Percentiles rank a stretch among this genome's conserved stretches.
Evolutionary conservation across 1,140 invertebrate species (phyloP).

Genomic region (Triops cancriformis): DNA sequence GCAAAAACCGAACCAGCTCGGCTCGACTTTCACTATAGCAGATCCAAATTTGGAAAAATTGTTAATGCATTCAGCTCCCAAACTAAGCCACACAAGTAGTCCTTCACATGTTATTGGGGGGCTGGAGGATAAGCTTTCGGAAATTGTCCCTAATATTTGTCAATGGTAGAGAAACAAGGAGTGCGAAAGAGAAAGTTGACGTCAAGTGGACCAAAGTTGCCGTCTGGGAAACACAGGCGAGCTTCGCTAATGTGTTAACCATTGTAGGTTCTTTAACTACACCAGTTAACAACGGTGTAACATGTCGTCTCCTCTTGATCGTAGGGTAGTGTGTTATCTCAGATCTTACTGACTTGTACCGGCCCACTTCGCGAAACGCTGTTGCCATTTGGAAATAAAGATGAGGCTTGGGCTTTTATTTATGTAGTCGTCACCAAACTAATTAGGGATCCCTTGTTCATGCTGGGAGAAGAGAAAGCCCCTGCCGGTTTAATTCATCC

Average conservation of each 20-base stretch:
- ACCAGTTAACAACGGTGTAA: neutral
- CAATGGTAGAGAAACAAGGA: neutral
- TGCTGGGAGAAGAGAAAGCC: neutral
- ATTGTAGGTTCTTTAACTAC: too few relatives aligned
- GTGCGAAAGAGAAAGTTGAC: neutral
- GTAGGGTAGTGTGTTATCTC: neutral
- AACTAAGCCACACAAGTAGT: slow-evolving; percentile 1
- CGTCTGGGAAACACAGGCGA: too few relatives aligned
- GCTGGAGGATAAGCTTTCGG: neutral
- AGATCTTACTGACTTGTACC: too few relatives aligned
- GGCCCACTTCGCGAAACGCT: neutral
- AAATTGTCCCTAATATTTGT: neutral
- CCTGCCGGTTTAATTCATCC: neutral
- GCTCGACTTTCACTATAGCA: neutral
- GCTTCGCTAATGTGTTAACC: too few relatives aligned
- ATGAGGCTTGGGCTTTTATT: neutral
- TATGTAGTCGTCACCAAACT: slow-evolving; percentile 3
- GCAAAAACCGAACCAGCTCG: neutral
- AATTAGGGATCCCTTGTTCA: neutral
- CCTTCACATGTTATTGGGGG: neutral
- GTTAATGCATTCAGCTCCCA: slow-evolving; percentile 4
- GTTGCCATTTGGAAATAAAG: neutral
- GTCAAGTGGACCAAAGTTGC: neutral
- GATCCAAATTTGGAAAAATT: neutral
- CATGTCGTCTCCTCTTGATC: neutral